Base-by-base conservation (phyloP, 2,113 vertebrate genomes). In the Speoplatyrhinus poulsoni region DNA sequence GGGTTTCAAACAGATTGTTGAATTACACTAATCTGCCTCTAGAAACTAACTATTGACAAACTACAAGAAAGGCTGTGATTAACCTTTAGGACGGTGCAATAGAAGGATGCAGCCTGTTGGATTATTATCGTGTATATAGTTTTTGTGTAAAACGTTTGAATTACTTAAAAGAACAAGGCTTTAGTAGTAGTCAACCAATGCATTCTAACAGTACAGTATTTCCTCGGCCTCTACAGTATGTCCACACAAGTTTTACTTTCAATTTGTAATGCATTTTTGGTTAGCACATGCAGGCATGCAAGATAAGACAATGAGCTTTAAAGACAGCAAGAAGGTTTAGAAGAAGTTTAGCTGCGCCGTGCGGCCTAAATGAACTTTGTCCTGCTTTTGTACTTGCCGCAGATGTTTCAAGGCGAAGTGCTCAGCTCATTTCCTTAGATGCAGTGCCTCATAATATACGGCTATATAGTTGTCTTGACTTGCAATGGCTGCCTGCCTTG, bases 341-440 rank as follows among this genome's bases (percentile, higher is more conserved):
- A 75, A 58, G 36, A 3, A 2, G 26, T 26, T 26, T 26, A 26
- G 1, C 26, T 26, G 2, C 36, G 7, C 36, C 5, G 36, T 62
- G 49, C 78, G 55, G 66, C 47, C 48, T 61, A 52, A 6, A 67
- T 83, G 80, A 46, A 74, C 67, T 78, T 61, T 70, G 46, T 63
- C 47, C 65, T 55, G 26, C n/a, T 50, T 13, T 33, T 60, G 32
- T 60, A 49, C 65, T 15, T 19, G 60, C 69, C 48, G 60, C 47
- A 67, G 63, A 69, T 75, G 67, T 80, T 79, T 60, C 76, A 77
- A 61, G 65, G 77, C 82, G 83, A 67, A 83, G 57, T 56, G 63
- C 17, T 57, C 6, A 16, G 13, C 19, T 62, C 75, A 72, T 84
- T 80, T 87, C 69, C 17, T 11, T 3, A 32, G 12, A 41, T 7